Evolutionary conservation across 2,888 invertebrate genomes (phyloP).

Genomic region (Sclerodermus sp.): DNA sequence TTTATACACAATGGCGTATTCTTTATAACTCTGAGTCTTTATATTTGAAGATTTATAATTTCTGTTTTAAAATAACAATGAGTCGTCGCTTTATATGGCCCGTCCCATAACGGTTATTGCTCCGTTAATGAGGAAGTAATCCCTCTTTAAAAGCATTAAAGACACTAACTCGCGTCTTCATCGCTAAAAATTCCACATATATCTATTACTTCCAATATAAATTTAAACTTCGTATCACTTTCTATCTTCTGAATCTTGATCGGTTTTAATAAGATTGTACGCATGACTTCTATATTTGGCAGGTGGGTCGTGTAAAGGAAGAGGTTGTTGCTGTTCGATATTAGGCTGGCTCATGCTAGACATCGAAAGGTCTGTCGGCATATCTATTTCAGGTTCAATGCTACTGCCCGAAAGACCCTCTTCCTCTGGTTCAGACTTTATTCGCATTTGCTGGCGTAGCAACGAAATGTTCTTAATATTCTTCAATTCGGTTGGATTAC

Average conservation of each 20-base stretch:
- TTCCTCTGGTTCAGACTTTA: conserved; percentile 53
- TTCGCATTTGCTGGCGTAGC: conserved; percentile 75
- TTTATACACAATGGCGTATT: too few relatives aligned
- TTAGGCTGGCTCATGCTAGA: conserved; percentile 50
- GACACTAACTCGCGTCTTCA: too few relatives aligned
- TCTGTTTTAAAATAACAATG: too few relatives aligned
- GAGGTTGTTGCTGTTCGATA: conserved; percentile 29
- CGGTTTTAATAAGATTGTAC: conserved; percentile 53
- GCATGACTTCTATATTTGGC: conserved; percentile 55
- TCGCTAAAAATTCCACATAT: too few relatives aligned
- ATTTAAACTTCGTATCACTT: conserved; percentile 51
- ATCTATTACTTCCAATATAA: too few relatives aligned
- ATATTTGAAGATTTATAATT: too few relatives aligned
- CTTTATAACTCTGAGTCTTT: too few relatives aligned
- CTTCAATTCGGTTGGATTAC: conserved; percentile 90
- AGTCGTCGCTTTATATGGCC: too few relatives aligned
- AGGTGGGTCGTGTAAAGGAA: conserved; percentile 49
- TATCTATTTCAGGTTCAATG: conserved; percentile 51
- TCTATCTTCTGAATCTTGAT: conserved; percentile 53
- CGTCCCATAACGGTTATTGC: too few relatives aligned
- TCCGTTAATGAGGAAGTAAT: too few relatives aligned
- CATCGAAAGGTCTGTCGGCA: conserved; percentile 56
- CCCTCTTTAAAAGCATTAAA: too few relatives aligned
- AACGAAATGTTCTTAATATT: conserved; percentile 92
- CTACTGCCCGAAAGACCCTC: conserved; percentile 39